phyloP scores from a whole-genome alignment of 1,140 invertebrate species.

The Aricia agestis region DNA sequence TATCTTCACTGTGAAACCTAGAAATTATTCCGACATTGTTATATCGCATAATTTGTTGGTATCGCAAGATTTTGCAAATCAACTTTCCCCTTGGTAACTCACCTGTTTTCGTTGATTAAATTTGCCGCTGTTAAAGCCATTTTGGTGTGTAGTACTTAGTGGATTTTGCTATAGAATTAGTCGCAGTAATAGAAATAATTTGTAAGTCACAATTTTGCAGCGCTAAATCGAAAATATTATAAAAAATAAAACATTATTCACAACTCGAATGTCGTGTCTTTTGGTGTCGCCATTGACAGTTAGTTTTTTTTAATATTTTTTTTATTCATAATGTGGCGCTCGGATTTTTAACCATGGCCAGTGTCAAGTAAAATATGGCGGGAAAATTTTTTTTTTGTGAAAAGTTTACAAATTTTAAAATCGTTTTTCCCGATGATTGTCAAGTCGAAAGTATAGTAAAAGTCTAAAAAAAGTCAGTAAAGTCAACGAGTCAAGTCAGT shows the following conservation, averaged over 20 bases:
- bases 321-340: no score
- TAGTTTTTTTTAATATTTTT: no score
- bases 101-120: constrained; percentile 61
- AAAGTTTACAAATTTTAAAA: no score
- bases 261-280: background rate
- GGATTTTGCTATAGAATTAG: background rate
- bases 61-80: background rate
- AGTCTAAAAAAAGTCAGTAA: no score
- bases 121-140: constrained; percentile 63
- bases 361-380: no score
- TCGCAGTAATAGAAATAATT: background rate
- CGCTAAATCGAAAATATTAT: background rate
- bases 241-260: background rate
- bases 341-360: no score
- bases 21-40: constrained; percentile 35
- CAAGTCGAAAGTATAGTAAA: no score
- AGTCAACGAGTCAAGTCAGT: no score
- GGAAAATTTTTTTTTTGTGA: no score
- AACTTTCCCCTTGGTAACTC: constrained; percentile 21
- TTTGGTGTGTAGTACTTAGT: constrained; percentile 11
- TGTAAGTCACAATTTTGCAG: background rate
- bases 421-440: no score
- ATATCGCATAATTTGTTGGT: background rate
- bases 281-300: no score
- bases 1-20: constrained; percentile 75